Evolutionary conservation across 92 coral and sea anemone genomes (phyloP).

Genomic region (Epizoanthus rinbou): DNA sequence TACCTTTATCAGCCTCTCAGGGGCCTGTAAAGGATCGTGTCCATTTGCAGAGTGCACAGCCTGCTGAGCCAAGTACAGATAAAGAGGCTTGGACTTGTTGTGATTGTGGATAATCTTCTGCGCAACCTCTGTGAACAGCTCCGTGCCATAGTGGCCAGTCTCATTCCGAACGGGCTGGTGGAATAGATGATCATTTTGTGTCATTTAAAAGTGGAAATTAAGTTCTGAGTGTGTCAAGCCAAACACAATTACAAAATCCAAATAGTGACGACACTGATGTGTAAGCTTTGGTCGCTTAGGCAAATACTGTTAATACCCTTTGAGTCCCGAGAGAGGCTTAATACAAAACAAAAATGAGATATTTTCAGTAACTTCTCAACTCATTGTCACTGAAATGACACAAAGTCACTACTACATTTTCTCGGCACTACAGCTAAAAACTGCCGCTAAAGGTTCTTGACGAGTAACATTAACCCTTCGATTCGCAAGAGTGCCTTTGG

Average conservation of each 20-base stretch:
- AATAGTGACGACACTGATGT: too few relatives aligned
- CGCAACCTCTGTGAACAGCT: conserved; percentile 83
- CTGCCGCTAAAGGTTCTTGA: too few relatives aligned
- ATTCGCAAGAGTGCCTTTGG: too few relatives aligned
- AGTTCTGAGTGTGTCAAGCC: background rate
- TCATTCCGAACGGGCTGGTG: conserved; percentile 80
- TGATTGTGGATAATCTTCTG: conserved; percentile 81
- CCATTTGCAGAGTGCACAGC: conserved; percentile 92
- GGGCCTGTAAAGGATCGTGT: conserved; percentile 87
- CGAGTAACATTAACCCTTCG: too few relatives aligned
- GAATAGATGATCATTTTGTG: background rate
- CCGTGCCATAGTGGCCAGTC: conserved; percentile 91
- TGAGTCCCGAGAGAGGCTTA: too few relatives aligned
- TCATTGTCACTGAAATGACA: too few relatives aligned
- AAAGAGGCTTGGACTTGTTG: conserved; percentile 81
- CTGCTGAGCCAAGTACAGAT: conserved; percentile 93
- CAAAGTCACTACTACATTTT: too few relatives aligned
- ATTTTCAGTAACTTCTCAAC: too few relatives aligned
- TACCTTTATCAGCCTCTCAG: conserved; percentile 78
- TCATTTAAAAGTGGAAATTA: background rate
- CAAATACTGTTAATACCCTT: too few relatives aligned
- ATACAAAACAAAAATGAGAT: too few relatives aligned
- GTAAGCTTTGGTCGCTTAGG: too few relatives aligned
- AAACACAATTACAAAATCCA: background rate
- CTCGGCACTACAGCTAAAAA: too few relatives aligned